phyloP scores from a whole-genome alignment of 1,140 invertebrate genomes.

The Arctopsyche grandis region DNA sequence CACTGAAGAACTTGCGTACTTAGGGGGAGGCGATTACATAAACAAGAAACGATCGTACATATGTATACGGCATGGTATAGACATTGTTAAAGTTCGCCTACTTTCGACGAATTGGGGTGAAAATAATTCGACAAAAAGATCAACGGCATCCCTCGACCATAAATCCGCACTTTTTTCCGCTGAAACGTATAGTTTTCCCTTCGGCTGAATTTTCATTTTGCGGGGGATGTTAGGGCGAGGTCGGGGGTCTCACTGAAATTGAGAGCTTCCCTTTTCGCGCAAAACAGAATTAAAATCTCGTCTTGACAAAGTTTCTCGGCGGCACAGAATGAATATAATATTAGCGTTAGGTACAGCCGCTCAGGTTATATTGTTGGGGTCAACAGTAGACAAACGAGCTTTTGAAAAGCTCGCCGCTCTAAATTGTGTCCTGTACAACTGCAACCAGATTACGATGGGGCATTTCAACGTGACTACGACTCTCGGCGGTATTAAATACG shows the following conservation, averaged over 20 bases:
- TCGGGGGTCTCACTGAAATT: background rate
- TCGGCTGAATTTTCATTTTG: constrained; percentile 23
- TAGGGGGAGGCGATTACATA: no score
- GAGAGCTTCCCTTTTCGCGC: background rate
- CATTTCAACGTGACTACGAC: no score
- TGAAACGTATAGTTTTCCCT: constrained; percentile 15
- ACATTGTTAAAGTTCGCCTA: background rate
- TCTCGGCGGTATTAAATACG: no score
- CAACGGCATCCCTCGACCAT: constrained; percentile 22
- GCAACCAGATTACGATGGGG: no score
- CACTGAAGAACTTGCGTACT: no score
- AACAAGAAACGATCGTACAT: no score
- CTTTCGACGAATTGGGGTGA: constrained; percentile 22
- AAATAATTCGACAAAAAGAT: constrained; percentile 22
- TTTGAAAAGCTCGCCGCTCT: constrained; percentile 12
- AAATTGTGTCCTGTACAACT: background rate
- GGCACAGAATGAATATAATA: constrained; percentile 24
- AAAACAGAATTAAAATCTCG: constrained; percentile 16
- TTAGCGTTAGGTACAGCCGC: background rate
- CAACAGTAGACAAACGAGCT: constrained; percentile 16
- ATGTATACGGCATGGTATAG: no score
- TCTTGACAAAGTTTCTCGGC: background rate
- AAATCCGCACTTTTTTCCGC: constrained; percentile 19
- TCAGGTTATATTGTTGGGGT: constrained; percentile 1
- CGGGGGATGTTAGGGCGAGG: background rate